Conservation (phyloP, 1,140 invertebrate species). For the Hypsibius dujardini region DNA sequence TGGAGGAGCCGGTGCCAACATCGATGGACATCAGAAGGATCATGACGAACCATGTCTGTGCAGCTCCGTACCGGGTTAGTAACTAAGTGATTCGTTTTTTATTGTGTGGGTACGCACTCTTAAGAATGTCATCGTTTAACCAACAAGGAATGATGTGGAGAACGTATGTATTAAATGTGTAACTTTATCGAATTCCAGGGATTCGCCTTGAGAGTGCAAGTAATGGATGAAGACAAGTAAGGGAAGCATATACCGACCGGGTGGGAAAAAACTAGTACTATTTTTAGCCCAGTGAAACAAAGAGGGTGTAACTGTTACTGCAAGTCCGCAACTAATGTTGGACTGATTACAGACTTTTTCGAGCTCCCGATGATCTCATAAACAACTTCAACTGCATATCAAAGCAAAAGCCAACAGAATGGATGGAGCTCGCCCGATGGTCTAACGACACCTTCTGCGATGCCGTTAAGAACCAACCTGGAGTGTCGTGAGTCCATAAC, state of each 20-base stretch:
- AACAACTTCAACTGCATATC: not conserved
- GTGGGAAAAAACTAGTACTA: too few species aligned
- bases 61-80: not conserved
- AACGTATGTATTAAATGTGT: too few species aligned
- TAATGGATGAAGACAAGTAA: constrained; percentile 1
- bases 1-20: not conserved
- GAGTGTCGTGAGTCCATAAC: too few species aligned
- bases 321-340: too few species aligned
- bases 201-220: not conserved
- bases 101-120: too few species aligned
- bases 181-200: too few species aligned
- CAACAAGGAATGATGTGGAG: too few species aligned
- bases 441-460: not conserved
- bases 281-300: too few species aligned
- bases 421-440: not conserved
- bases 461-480: not conserved
- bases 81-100: too few species aligned
- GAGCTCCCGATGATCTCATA: not conserved
- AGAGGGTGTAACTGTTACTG: too few species aligned
- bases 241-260: not conserved
- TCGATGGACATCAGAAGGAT: not conserved
- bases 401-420: not conserved
- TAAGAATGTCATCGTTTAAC: too few species aligned
- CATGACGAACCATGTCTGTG: not conserved
- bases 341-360: not conserved